A percentile compares a stretch with the other conserved stretches of the same genome.
Conservation (phyloP, 2,113 vertebrate genomes). For the Gnathonemus longibarbis region DNA sequence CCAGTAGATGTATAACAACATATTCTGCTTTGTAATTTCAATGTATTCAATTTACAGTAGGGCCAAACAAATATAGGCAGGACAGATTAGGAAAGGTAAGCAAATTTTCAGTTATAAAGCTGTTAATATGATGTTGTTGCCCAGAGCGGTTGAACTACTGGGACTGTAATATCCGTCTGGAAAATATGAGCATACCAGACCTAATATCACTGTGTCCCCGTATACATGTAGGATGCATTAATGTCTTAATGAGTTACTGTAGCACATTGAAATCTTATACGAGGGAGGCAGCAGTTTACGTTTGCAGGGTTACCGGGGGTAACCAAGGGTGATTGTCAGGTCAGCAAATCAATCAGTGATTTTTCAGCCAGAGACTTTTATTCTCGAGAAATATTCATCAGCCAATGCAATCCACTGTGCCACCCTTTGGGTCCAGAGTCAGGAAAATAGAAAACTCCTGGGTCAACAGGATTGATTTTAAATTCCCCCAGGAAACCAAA, state of each 20-base stretch:
- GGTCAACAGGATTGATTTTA: not conserved
- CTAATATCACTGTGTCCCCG: conserved; percentile 27
- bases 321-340: conserved; percentile 11
- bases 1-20: not conserved
- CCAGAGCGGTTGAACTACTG: conserved; percentile 11
- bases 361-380: not conserved
- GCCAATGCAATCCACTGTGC: not conserved
- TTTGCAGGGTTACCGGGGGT: conserved; percentile 9
- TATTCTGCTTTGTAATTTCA: not conserved
- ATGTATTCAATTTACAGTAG: conserved; percentile 11
- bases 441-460: not conserved
- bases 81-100: conserved; percentile 22
- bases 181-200: conserved; percentile 24
- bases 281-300: not conserved
- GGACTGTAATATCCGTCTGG: conserved; percentile 17
- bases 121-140: conserved; percentile 23
- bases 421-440: not conserved
- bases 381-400: not conserved
- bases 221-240: conserved; percentile 23
- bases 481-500: not conserved
- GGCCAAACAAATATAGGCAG: not conserved
- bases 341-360: not conserved
- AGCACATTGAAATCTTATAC: conserved; percentile 1
- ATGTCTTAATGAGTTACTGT: conserved; percentile 24
- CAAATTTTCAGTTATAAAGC: conserved; percentile 23